These are phyloP conservation scores for Octomys mimax DNA, from an alignment of 2,797 vertebrate species.

Conservation along the genomic window DNA sequence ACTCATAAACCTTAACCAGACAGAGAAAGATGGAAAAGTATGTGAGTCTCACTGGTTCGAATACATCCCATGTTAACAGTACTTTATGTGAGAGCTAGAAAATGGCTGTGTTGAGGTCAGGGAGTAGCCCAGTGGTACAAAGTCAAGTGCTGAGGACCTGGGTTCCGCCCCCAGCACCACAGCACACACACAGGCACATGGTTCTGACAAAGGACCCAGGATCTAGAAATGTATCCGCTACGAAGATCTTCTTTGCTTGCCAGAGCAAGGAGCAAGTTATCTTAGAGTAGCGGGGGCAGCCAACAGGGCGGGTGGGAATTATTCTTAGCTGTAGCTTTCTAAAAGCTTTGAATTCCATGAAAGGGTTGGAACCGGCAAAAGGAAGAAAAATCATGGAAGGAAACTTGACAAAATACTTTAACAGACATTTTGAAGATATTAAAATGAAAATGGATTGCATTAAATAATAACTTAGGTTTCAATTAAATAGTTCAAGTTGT, in stretches of 20 bases:
- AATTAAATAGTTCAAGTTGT: conserved; percentile 17
- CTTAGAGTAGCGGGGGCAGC: neutral
- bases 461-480: conserved; percentile 22
- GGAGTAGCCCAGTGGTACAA: neutral
- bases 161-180: neutral
- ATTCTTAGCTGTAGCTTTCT: conserved; percentile 14
- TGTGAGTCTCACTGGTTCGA: neutral
- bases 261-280: neutral
- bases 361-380: neutral
- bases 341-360: conserved; percentile 47
- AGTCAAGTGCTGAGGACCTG: neutral
- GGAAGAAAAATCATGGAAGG: neutral
- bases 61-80: conserved; percentile 6
- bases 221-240: neutral
- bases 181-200: neutral
- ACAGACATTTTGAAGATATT: neutral
- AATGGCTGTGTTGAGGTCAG: neutral
- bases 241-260: neutral
- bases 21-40: neutral
- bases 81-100: neutral
- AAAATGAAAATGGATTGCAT: neutral
- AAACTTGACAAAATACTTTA: neutral
- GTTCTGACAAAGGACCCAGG: neutral
- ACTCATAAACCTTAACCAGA: conserved; percentile 16
- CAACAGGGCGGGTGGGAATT: neutral